Evolutionary conservation across 2,113 vertebrate genomes (phyloP).

Genomic region (Hypomesus transpacificus): DNA sequence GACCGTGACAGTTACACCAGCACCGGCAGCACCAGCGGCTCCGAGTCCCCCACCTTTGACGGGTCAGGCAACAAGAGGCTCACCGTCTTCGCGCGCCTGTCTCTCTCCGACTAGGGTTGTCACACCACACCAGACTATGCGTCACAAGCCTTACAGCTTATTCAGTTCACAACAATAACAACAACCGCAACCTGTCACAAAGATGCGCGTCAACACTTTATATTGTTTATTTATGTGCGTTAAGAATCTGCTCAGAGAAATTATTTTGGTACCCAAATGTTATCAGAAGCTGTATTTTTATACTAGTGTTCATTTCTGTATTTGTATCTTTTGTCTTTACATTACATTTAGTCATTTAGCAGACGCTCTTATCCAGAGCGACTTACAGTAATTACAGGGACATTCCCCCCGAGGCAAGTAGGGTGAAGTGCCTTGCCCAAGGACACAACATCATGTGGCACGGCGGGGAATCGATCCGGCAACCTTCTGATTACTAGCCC

Average conservation of each 20-base stretch:
- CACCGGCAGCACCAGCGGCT: conserved; percentile 80
- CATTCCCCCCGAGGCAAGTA: too few relatives aligned
- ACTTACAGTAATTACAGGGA: too few relatives aligned
- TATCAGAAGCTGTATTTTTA: conserved; percentile 42
- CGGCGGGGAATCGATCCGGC: too few relatives aligned
- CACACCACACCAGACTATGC: conserved; percentile 8
- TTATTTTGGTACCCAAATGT: conserved; percentile 38
- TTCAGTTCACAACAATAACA: conserved; percentile 1
- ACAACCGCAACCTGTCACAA: conserved; percentile 22
- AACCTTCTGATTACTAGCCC: too few relatives aligned
- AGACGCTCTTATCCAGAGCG: too few relatives aligned
- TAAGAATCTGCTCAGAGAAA: conserved; percentile 29
- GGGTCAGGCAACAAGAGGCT: conserved; percentile 66
- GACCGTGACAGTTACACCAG: conserved; percentile 84
- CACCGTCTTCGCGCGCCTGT: conserved; percentile 84
- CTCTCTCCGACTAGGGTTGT: conserved; percentile 76
- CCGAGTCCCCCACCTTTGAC: conserved; percentile 83
- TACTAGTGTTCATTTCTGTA: conserved; percentile 20
- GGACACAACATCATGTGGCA: too few relatives aligned
- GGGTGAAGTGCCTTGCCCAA: too few relatives aligned
- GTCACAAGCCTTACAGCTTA: conserved; percentile 11
- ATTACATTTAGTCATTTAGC: too few relatives aligned
- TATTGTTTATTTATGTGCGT: conserved; percentile 63
- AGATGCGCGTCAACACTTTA: conserved; percentile 60
- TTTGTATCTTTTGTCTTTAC: conserved; percentile 34